Base-by-base conservation (phyloP, 2,888 invertebrate species). In the Thumatha senex region DNA sequence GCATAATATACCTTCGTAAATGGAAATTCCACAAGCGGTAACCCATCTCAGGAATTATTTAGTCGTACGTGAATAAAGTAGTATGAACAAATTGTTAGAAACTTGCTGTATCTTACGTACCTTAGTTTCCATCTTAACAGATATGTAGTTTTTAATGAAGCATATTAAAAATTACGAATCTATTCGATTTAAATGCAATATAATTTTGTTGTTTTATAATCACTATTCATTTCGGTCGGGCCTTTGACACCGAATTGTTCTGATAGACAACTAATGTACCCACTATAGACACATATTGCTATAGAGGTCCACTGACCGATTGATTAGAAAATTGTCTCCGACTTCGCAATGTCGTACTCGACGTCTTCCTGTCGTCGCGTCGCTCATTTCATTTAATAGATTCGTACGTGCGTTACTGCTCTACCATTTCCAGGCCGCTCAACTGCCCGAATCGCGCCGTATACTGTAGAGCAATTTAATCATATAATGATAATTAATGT, bases 241-340 rank as follows among this genome's bases (percentile, higher is more conserved):
- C 36, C 9, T 14, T 13, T 10, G 14, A 14, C 14, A 15, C 18
- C 4, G 39, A 11, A n/a, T 39, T 18, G 18, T 39, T 39, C n/a
- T 24, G 39, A 44, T 24, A 13, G 35, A 9, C 13, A 24, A 24
- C 18, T 24, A 24, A 24, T 24, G 3, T 2, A 24, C 18, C 5
- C 18, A 24, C 18, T 8, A n/a, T 36, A 36, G 3, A 29, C 30
- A 7, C 13, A n/a, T 8, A 11, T 31, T 1, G 2, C 15, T 14
- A 9, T 34, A 31, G 30, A 54, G 56, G 63, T 56, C 71, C 67
- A 74, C 61, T 73, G 78, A 63, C 70, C 78, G 77, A 84, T 86
- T 86, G 82, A 87, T 87, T 86, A 79, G 76, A 80, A 84, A 82
- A 88, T 86, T 84, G 83, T 74, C 72, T 56, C 67, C 61, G 72